Base-by-base conservation (phyloP, 2,797 vertebrate species). In the Chaenodraco wilsoni region DNA sequence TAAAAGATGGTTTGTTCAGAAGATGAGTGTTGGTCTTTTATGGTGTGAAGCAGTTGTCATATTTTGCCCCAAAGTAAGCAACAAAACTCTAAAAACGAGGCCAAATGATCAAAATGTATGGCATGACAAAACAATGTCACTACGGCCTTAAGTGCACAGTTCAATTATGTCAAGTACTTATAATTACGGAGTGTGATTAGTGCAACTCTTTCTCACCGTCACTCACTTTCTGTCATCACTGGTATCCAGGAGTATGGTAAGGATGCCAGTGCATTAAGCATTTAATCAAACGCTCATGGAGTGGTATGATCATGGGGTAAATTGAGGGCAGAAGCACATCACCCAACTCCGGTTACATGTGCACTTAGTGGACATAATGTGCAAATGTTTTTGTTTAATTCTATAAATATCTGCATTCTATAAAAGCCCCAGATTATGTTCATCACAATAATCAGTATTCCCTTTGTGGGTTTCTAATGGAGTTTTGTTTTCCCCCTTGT, bases 1-100 rank as follows among this genome's bases (percentile, higher is more conserved):
- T 69, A 54, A 16, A 48, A 76, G 71, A 83, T 76, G 73, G 80
- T 84, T 83, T 84, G 78, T 52, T 76, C 45, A 65, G 64, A 56
- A 31, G 69, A 87, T 64, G 52, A 61, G 70, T 8, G 69, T 75
- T 76, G 78, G 64, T 79, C 60, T 77, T 71, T 65, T 64, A 40
- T 31, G 10, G 13, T 37, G 55, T 17, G 23, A 65, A 72, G 60
- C 17, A 55, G 59, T 75, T 60, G 64, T 54, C 55, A 52, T 69
- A 73, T 79, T 43, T 70, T 66, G 33, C 52, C 65, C 58, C 21
- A 63, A 74, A 81, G 64, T 83, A 52, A 75, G 27, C 5, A 6
- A 62, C 27, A 27, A 27, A 72, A 79, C 66, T 81, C 50, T 17
- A 46, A 48, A 69, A 84, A 73, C 51, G 43, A 73, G 71, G 74